These are phyloP conservation scores for Dryobates pubescens DNA, from an alignment of 2,797 vertebrate genomes.

Conservation along the genomic window DNA sequence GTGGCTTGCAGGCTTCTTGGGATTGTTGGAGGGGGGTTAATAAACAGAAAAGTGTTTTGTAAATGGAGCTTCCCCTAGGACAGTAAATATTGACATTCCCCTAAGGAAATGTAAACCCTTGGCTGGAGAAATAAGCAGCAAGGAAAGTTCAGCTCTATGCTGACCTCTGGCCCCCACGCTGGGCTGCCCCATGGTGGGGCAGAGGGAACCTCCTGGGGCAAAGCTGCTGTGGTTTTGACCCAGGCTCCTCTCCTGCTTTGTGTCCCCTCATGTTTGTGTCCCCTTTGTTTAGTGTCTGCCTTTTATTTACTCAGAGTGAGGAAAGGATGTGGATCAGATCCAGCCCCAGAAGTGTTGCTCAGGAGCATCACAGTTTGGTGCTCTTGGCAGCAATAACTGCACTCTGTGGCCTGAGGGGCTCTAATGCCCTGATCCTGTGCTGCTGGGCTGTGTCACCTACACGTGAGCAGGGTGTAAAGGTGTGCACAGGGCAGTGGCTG, in stretches of 20 bases:
- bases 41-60: background rate
- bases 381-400: background rate
- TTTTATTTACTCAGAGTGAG: background rate
- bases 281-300: background rate
- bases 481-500: background rate
- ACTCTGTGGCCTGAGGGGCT: background rate
- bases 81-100: background rate
- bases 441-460: background rate
- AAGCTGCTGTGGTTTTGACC: background rate
- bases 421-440: rapidly evolving
- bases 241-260: background rate
- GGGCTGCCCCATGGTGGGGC: background rate
- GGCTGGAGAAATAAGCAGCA: background rate
- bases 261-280: background rate
- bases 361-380: background rate
- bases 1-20: rapidly evolving
- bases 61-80: background rate
- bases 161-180: no score
- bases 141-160: background rate
- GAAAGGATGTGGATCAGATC: background rate
- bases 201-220: background rate
- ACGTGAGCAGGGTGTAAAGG: background rate
- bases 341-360: background rate
- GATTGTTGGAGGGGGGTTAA: background rate
- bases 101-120: background rate